Evolutionary conservation across 2,888 invertebrate genomes (phyloP).

Genomic region (Shargacucullia verbasci): DNA sequence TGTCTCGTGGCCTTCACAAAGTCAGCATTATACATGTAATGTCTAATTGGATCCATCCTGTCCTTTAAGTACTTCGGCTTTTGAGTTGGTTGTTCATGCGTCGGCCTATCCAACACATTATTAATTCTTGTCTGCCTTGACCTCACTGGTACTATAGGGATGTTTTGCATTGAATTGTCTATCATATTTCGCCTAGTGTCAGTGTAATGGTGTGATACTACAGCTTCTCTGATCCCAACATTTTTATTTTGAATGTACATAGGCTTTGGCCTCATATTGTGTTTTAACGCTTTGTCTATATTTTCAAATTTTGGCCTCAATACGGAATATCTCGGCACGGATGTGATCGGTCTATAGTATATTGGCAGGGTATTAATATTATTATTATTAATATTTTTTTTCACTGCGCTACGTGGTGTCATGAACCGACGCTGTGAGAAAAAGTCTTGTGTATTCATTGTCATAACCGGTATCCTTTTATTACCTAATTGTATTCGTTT

Average conservation of each 20-base stretch:
- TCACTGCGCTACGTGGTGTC: slow-evolving; percentile 41
- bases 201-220: slow-evolving; percentile 46
- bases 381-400: slow-evolving; percentile 25
- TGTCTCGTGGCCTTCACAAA: slow-evolving; percentile 35
- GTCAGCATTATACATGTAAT: slow-evolving; percentile 59
- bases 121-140: slow-evolving; percentile 30
- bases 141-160: slow-evolving; percentile 11
- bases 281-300: slow-evolving; percentile 32
- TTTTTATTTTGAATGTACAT: slow-evolving; percentile 54
- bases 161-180: slow-evolving; percentile 46
- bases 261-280: slow-evolving; percentile 52
- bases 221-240: slow-evolving; percentile 58
- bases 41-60: slow-evolving; percentile 64
- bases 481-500: slow-evolving; percentile 59
- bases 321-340: slow-evolving; percentile 50
- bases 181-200: slow-evolving; percentile 57
- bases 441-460: slow-evolving; percentile 66
- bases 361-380: slow-evolving; percentile 13
- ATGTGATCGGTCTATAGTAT: slow-evolving; percentile 19
- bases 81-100: slow-evolving; percentile 29
- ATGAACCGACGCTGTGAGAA: slow-evolving; percentile 58
- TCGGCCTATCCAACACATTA: slow-evolving; percentile 55
- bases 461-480: slow-evolving; percentile 58
- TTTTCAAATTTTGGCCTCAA: slow-evolving; percentile 63
- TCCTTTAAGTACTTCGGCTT: slow-evolving; percentile 65